Percentiles rank a stretch among this genome's conserved stretches.
phyloP scores from a whole-genome alignment of 2,888 invertebrate genomes.

The Plagiodera versicolora region DNA sequence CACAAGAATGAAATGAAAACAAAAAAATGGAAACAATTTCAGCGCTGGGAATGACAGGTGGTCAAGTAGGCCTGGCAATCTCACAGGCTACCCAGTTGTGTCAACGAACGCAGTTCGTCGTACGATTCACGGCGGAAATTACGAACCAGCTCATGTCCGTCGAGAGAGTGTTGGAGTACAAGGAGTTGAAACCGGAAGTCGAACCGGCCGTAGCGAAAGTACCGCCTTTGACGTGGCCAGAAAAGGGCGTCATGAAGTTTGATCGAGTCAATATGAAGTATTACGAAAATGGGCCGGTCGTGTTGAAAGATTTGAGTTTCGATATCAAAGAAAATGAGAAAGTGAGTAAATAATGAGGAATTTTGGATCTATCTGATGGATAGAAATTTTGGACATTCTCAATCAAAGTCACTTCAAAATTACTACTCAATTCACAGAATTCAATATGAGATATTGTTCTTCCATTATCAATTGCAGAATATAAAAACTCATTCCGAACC shows the following conservation, averaged over 20 bases:
- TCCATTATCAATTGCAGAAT: too few relatives aligned
- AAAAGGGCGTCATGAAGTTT: conserved; percentile 64
- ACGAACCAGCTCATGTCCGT: conserved; percentile 76
- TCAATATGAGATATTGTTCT: too few relatives aligned
- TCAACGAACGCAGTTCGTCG: conserved; percentile 78
- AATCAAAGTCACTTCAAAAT: not conserved
- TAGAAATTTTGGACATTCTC: too few relatives aligned
- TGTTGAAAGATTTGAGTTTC: conserved; percentile 72
- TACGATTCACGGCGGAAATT: conserved; percentile 76
- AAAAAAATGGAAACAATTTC: too few relatives aligned
- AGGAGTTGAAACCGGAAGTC: conserved; percentile 69
- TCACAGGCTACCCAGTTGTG: conserved; percentile 64
- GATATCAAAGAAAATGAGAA: conserved; percentile 69
- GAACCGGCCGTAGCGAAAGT: conserved; percentile 52
- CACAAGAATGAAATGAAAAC: too few relatives aligned
- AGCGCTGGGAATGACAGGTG: conserved; percentile 33
- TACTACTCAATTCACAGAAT: too few relatives aligned
- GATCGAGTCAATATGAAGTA: conserved; percentile 67
- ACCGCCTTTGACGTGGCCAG: conserved; percentile 66
- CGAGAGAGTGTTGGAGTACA: conserved; percentile 78
- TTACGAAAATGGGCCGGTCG: conserved; percentile 61
- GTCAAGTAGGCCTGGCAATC: conserved; percentile 37
- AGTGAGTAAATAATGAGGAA: too few relatives aligned
- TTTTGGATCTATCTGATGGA: not conserved
- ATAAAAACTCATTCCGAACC: too few relatives aligned